Evolutionary conservation across 2,888 invertebrate genomes (phyloP).

Genomic region (Ferrisia virgata): DNA sequence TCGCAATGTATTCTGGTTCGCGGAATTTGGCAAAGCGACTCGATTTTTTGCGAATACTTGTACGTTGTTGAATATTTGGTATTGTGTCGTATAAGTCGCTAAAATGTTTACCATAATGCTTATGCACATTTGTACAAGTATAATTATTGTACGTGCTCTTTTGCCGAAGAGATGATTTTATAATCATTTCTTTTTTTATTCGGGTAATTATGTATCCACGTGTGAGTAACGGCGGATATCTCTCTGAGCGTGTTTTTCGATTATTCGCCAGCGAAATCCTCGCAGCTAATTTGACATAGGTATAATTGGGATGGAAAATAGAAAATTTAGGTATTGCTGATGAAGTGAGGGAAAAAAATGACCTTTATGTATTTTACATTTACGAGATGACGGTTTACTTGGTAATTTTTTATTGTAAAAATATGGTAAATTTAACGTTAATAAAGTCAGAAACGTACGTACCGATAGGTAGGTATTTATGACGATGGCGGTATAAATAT

Average conservation of each 20-base stretch:
- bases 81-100: background rate
- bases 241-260: background rate
- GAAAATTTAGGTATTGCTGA: background rate
- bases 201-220: too few species aligned
- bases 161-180: too few species aligned
- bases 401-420: background rate
- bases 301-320: background rate
- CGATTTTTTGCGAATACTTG: background rate
- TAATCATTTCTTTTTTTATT: too few species aligned
- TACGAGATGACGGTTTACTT: background rate
- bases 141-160: too few species aligned
- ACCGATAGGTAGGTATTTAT: background rate
- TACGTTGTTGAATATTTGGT: background rate
- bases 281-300: background rate
- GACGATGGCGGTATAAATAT: background rate
- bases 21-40: background rate
- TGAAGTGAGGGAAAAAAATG: background rate
- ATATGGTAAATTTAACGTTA: constrained; percentile 1
- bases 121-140: too few species aligned
- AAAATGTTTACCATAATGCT: background rate
- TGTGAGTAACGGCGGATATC: background rate
- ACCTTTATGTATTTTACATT: constrained; percentile 25
- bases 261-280: background rate
- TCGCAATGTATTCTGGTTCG: too few species aligned
- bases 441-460: background rate